Evolutionary conservation across 2,888 invertebrate species (phyloP).

Genomic region (Flabesymbios commensalis): DNA sequence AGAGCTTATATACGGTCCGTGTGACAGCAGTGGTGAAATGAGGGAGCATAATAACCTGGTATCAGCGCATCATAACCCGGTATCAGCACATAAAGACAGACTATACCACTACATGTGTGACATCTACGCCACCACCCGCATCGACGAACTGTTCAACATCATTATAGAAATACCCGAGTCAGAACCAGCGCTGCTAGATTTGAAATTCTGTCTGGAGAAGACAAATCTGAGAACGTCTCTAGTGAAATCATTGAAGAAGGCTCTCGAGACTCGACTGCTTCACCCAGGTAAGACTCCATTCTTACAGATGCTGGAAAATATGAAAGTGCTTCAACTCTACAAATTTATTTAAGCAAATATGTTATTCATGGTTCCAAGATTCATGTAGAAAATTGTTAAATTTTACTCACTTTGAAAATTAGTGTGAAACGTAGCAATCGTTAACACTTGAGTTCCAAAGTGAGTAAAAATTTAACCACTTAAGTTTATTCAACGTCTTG

Average conservation of each 20-base stretch:
- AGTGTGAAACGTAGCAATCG: no score
- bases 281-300: conserved; percentile 70
- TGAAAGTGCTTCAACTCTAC: no score
- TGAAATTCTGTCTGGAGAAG: conserved; percentile 81
- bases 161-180: conserved; percentile 97
- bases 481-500: no score
- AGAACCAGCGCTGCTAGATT: conserved; percentile 86
- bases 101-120: conserved; percentile 83
- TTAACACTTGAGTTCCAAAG: no score
- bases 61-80: no score
- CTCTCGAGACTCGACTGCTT: conserved; percentile 82
- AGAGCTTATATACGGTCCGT: conserved; percentile 73
- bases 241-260: conserved; percentile 77
- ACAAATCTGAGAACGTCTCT: conserved; percentile 69
- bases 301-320: no score
- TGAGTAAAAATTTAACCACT: no score
- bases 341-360: no score
- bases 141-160: conserved; percentile 88
- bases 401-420: no score
- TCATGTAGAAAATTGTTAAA: no score
- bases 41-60: no score
- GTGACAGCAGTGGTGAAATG: background rate
- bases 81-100: conserved; percentile 46
- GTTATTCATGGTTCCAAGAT: no score
- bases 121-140: conserved; percentile 80